Evolutionary conservation across 2,113 vertebrate genomes (phyloP), one percentile per base, ranked within the genome.

Genomic region (Suncus etruscus): DNA sequence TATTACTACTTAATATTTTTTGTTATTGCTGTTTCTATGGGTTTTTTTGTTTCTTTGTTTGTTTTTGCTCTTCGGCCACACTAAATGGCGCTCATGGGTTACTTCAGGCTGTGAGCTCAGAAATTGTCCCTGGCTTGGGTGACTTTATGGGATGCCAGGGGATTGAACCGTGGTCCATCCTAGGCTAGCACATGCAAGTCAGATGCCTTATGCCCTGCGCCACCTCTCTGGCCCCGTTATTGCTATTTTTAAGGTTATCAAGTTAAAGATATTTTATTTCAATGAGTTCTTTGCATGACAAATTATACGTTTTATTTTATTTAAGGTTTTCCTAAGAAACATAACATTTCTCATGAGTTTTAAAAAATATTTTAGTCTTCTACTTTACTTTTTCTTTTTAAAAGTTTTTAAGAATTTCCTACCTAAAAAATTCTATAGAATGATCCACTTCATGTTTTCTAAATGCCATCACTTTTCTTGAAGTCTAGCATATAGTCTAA

Each of bases 311-410:
- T 51, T 84, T 68, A 73, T 93, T 93, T 83, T 51, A 68, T 45
- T 90, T 63, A 45, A 24, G 54, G 11, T 47, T 65, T 68, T 75
- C 31, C 47, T 72, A 77, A 79, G 29, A 90, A 92, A 63, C 7
- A 16, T 29, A 18, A 90, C 87, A 81, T 70, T 84, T 29, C 39
- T 18, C 24, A 11, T 76, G 61, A 76, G 24, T 63, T 78, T 91
- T 31, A 70, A 69, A 89, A 61, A 61, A 61, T 63, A 39, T 89
- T 78, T 76, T 32, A 54, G 6, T 81, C 3, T 18, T 65, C 31
- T 18, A 89, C 45, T 70, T 66, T 3, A 75, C 89, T 95, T 92
- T 48, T 39, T 77, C 15, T 94, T 94, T 91, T 18, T 25, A 72
- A 77, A 81, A 83, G 39, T 39, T 39, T 39, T 39, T 39, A 39